These are phyloP conservation scores for Portunus trituberculatus DNA, from an alignment of 1,140 invertebrate genomes.

Conservation along the genomic window DNA sequence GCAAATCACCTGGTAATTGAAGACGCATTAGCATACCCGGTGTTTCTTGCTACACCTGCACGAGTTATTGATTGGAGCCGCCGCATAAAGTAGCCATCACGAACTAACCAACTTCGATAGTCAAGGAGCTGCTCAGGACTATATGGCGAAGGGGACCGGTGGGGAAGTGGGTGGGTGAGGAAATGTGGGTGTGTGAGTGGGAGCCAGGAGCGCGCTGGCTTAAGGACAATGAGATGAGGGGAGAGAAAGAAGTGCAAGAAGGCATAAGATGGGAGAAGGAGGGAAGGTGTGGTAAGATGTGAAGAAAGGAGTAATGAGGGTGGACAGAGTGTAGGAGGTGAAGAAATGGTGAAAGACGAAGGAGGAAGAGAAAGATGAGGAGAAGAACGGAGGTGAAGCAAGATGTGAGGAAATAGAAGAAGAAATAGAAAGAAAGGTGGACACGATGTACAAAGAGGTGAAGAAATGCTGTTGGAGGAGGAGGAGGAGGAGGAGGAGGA, in stretches of 20 bases:
- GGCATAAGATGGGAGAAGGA: background rate
- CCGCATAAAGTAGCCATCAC: conserved; percentile 44
- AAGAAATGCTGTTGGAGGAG: background rate
- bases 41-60: conserved; percentile 54
- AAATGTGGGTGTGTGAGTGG: background rate
- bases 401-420: background rate
- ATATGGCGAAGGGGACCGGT: background rate
- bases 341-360: too few species aligned
- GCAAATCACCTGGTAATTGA: conserved; percentile 53
- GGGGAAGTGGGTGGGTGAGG: background rate
- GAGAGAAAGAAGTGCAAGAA: background rate
- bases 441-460: too few species aligned
- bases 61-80: conserved; percentile 42
- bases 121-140: background rate
- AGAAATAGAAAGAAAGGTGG: background rate
- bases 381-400: too few species aligned
- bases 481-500: background rate
- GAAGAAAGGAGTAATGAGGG: background rate
- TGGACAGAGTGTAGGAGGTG: background rate
- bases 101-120: background rate
- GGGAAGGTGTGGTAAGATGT: background rate
- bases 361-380: background rate
- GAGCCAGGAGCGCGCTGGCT: background rate
- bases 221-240: background rate
- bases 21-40: conserved; percentile 43